phyloP scores from a whole-genome alignment of 92 coral and sea anemone genomes.

The Zoanthus sansibaricus region DNA sequence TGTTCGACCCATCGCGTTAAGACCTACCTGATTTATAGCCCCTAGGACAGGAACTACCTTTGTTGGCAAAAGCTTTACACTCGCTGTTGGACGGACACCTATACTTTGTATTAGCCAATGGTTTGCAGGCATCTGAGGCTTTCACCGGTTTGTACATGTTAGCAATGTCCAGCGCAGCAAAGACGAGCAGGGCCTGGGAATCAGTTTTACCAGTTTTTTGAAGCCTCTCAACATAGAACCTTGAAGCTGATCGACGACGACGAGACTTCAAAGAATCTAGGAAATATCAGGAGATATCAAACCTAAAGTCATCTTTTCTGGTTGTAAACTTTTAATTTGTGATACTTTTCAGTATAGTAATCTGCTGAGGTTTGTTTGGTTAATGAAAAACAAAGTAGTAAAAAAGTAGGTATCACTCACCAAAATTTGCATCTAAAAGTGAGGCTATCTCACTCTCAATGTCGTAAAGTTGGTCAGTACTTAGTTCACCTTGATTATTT shows the following conservation, averaged over 20 bases:
- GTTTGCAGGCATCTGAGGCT: conserved; percentile 67
- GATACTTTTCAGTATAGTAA: neutral
- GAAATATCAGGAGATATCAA: neutral
- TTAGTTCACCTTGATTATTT: conserved; percentile 45
- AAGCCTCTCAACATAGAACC: conserved; percentile 73
- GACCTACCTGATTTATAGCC: conserved; percentile 33
- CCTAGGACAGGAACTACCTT: conserved; percentile 59
- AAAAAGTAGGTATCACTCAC: neutral
- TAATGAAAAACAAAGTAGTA: neutral
- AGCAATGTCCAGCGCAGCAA: conserved; percentile 66
- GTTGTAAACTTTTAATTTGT: neutral
- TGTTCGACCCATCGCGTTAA: no score
- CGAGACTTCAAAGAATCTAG: conserved; percentile 39
- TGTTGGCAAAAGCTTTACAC: conserved; percentile 52
- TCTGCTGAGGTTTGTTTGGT: neutral
- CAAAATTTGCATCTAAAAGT: conserved; percentile 41
- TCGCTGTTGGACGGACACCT: conserved; percentile 62
- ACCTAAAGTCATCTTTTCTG: neutral
- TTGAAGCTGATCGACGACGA: conserved; percentile 68
- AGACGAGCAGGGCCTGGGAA: conserved; percentile 49
- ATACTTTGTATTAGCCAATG: conserved; percentile 59
- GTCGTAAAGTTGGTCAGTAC: conserved; percentile 31
- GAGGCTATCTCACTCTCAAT: conserved; percentile 66
- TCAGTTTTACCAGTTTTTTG: conserved; percentile 15
- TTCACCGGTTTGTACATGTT: conserved; percentile 62